Base-by-base conservation (phyloP, 2,113 vertebrate genomes). In the Melanerpes formicivorus region DNA sequence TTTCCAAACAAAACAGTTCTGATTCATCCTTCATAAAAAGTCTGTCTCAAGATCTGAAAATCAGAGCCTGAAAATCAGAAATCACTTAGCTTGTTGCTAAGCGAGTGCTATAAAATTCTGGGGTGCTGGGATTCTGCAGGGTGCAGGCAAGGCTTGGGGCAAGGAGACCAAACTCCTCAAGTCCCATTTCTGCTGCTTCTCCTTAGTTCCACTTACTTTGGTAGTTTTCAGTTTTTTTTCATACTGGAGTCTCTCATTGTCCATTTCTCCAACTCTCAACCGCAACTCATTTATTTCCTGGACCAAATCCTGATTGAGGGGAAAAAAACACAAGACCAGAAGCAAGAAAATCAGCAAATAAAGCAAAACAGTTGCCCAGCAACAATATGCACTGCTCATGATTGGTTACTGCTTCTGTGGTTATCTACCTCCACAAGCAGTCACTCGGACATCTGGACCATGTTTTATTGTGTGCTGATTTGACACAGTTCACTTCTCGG, bases 221-320 rank as follows among this genome's bases (percentile, higher is more conserved):
- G 99, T 99, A 4, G 98, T 98, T 95, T 99, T 99, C 42, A 99
- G 97, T 86, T 99, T 99, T 97, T 99, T 99, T 95, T 99, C 99
- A 65, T 99, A 99, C 84, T 99, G 99, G 59, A 98, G 92, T 93
- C 98, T 98, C 90, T 99, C 99, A 81, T 80, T 98, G 91, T 99
- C 99, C 98, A 99, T 98, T 55, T 99, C 99, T 78, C 97, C 98
- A 87, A 99, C 87, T 95, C 98, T 98, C 93, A 99, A 97, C 74
- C 99, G 98, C 93, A 99, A 96, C 52, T 99, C 98, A 60, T 95
- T 98, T 72, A 99, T 98, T 97, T 99, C 99, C 88, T 99, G 98
- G 85, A 99, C 98, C 86, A 99, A 96, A 78, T 98, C 98, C 99
- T 99, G 93, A 83, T 69, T 65, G 22, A 62, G 83, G 76, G 80